Evolutionary conservation across 2,797 vertebrate species (phyloP).

Genomic region (Nannoperca obscura): DNA sequence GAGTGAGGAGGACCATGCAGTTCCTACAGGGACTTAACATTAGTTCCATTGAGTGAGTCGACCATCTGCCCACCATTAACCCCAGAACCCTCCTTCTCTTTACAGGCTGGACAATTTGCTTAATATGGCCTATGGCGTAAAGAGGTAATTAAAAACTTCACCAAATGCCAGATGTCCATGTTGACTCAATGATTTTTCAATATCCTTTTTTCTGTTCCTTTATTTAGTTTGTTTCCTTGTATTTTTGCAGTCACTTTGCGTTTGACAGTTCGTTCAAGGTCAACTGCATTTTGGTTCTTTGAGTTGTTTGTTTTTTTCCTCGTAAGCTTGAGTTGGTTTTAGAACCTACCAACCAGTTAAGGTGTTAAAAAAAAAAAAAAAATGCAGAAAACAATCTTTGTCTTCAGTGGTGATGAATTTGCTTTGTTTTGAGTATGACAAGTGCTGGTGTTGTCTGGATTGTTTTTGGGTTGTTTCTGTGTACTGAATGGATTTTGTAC

Average conservation of each 20-base stretch:
- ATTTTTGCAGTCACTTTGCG: conserved; percentile 93
- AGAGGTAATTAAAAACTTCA: conserved; percentile 99
- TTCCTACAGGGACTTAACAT: conserved; percentile 91
- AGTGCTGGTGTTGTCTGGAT: conserved; percentile 92
- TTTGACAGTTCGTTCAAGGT: conserved; percentile 88
- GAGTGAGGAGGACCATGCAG: conserved; percentile 83
- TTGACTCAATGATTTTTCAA: conserved; percentile 94
- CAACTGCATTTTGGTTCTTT: conserved; percentile 81
- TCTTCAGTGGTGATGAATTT: conserved; percentile 91
- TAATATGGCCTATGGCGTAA: conserved; percentile 99
- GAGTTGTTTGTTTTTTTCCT: conserved; percentile 76
- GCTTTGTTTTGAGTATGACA: conserved; percentile 85
- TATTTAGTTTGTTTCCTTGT: conserved; percentile 87
- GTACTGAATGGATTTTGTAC: conserved; percentile 90
- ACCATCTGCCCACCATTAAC: conserved; percentile 99
- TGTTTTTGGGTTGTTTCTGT: conserved; percentile 90
- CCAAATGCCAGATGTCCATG: conserved; percentile 99
- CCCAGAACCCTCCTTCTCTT: conserved; percentile 99
- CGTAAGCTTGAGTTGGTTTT: conserved; percentile 79
- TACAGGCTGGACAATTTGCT: conserved; percentile 99
- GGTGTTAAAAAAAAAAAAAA: conserved; percentile 61
- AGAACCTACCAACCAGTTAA: conserved; percentile 74
- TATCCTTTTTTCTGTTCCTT: conserved; percentile 85
- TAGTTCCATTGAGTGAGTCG: conserved; percentile 99
- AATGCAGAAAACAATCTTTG: conserved; percentile 81